These are phyloP conservation scores for Silvanus unidentatus DNA, from an alignment of 2,888 invertebrate species.

Conservation along the genomic window DNA sequence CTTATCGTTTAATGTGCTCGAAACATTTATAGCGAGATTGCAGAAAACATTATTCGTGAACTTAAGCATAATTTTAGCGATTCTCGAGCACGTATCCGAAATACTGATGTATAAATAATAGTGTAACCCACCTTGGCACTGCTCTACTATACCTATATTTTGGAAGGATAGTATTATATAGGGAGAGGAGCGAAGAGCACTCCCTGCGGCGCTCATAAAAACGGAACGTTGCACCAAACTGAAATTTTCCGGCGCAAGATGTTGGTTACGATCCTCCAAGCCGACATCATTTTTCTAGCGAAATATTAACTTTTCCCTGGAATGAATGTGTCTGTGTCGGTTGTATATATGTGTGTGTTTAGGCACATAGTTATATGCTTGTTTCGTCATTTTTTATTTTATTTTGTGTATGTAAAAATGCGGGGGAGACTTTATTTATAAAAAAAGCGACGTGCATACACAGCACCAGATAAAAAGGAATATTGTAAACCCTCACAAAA, in stretches of 20 bases:
- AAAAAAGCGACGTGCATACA: no score
- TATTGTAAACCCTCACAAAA: neutral
- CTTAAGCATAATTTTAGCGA: constrained; percentile 4
- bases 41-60: constrained; percentile 1
- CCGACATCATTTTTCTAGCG: constrained; percentile 1
- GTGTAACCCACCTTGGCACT: neutral
- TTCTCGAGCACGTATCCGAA: constrained; percentile 3
- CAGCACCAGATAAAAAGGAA: no score
- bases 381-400: no score
- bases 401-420: no score
- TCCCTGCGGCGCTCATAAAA: constrained; percentile 14
- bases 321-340: neutral
- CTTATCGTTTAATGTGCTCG: constrained; percentile 5
- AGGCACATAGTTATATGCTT: no score
- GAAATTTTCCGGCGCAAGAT: constrained; percentile 1
- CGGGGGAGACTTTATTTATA: no score
- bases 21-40: constrained; percentile 3
- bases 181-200: neutral
- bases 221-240: constrained; percentile 11
- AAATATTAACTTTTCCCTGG: neutral
- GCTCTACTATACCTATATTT: neutral
- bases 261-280: neutral
- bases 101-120: constrained; percentile 7
- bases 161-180: neutral
- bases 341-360: neutral